Evolutionary conservation across 2,797 vertebrate genomes (phyloP).

Genomic region (Danio aesculapii): DNA sequence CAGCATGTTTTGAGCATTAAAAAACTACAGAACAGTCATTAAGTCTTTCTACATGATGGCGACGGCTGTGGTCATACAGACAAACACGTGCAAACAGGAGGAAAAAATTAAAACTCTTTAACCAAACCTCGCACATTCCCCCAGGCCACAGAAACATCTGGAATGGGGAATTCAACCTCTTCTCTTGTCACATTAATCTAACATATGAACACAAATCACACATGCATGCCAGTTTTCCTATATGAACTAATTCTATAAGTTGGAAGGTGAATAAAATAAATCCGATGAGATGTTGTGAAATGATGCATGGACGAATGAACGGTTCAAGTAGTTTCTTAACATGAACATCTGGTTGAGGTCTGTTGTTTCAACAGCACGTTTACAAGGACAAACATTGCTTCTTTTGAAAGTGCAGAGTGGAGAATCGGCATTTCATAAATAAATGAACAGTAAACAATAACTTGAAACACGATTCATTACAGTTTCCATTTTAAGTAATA

Average conservation of each 20-base stretch:
- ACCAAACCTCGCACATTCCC: slow-evolving; percentile 44
- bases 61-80: background rate
- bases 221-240: background rate
- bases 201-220: slow-evolving; percentile 7
- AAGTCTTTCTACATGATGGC: too few relatives aligned
- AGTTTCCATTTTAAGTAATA: slow-evolving; percentile 12
- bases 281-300: background rate
- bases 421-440: background rate
- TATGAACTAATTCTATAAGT: background rate
- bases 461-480: background rate
- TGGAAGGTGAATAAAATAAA: background rate
- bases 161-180: slow-evolving; percentile 26
- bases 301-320: background rate
- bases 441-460: slow-evolving; percentile 6
- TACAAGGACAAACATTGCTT: background rate
- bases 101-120: slow-evolving; percentile 46
- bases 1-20: background rate
- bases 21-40: background rate
- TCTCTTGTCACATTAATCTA: slow-evolving; percentile 2
- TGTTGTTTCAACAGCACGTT: background rate
- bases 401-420: background rate
- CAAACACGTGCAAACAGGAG: slow-evolving; percentile 23
- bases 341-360: background rate
- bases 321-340: background rate
- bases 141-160: slow-evolving; percentile 60